Conservation (phyloP, 2,113 vertebrate species). For the Eptesicus fuscus region DNA sequence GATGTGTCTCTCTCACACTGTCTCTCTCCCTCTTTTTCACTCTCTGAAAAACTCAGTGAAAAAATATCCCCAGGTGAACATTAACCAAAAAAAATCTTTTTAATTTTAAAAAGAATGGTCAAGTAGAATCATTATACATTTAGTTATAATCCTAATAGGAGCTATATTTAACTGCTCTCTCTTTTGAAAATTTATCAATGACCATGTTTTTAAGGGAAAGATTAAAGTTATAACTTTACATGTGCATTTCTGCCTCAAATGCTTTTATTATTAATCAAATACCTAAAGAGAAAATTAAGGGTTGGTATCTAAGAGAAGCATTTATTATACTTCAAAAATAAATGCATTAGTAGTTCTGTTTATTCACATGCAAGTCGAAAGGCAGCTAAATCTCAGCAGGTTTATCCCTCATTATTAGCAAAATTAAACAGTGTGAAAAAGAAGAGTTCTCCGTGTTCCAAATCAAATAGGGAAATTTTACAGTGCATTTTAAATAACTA, state of each 20-base stretch:
- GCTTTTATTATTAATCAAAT: conserved; percentile 44
- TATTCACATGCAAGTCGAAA: not conserved
- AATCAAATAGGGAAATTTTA: not conserved
- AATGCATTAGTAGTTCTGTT: not conserved
- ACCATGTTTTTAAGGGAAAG: conserved; percentile 1
- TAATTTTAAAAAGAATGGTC: not conserved
- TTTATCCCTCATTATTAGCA: not conserved
- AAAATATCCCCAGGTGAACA: no score
- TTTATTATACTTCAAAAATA: conserved; percentile 32
- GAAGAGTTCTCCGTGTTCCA: not conserved
- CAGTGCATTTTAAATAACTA: not conserved
- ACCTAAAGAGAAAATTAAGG: conserved; percentile 42
- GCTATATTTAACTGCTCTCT: not conserved
- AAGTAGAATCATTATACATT: not conserved
- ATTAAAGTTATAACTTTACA: not conserved
- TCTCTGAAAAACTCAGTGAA: no score
- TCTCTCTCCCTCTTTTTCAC: no score
- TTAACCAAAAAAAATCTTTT: no score
- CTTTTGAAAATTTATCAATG: not conserved
- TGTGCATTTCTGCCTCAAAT: not conserved
- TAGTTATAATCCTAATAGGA: not conserved
- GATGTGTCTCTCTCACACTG: no score
- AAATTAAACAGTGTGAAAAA: conserved; percentile 12
- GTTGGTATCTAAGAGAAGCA: conserved; percentile 26
- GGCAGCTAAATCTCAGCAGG: not conserved